Evolutionary conservation across 2,797 vertebrate species (phyloP).

Genomic region (Sebastes hubbsi): DNA sequence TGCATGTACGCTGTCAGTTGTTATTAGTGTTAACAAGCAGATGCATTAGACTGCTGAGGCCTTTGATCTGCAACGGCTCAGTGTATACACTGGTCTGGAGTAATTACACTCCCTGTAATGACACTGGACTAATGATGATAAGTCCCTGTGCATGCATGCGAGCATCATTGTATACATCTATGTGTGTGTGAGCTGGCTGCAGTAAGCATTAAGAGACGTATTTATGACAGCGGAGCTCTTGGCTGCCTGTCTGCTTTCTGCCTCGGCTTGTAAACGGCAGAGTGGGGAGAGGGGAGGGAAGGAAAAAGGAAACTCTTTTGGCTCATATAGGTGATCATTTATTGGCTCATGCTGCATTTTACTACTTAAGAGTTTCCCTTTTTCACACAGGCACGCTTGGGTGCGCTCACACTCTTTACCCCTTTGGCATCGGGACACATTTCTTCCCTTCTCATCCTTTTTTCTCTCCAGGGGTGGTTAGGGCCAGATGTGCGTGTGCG

Average conservation of each 20-base stretch:
- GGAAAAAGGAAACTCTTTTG: conserved; percentile 24
- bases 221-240: conserved; percentile 11
- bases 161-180: background rate
- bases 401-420: background rate
- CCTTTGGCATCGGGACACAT: conserved; percentile 18
- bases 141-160: background rate
- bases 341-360: background rate
- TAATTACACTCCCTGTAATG: conserved; percentile 49
- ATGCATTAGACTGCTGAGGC: conserved; percentile 46
- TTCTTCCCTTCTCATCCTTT: conserved; percentile 9
- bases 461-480: conserved; percentile 20
- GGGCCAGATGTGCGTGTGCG: conserved; percentile 41
- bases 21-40: conserved; percentile 69
- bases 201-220: background rate
- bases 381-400: background rate
- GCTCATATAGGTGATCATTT: conserved; percentile 33
- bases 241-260: conserved; percentile 17
- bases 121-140: conserved; percentile 45
- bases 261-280: conserved; percentile 14
- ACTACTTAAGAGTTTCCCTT: conserved; percentile 26
- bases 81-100: conserved; percentile 20
- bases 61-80: conserved; percentile 52
- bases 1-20: conserved; percentile 48
- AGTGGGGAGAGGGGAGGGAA: background rate
- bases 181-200: conserved; percentile 13